Percentiles rank a stretch among this genome's conserved stretches.
phyloP scores from a whole-genome alignment of 2,113 vertebrate species.

The Leucoraja erinaceus region DNA sequence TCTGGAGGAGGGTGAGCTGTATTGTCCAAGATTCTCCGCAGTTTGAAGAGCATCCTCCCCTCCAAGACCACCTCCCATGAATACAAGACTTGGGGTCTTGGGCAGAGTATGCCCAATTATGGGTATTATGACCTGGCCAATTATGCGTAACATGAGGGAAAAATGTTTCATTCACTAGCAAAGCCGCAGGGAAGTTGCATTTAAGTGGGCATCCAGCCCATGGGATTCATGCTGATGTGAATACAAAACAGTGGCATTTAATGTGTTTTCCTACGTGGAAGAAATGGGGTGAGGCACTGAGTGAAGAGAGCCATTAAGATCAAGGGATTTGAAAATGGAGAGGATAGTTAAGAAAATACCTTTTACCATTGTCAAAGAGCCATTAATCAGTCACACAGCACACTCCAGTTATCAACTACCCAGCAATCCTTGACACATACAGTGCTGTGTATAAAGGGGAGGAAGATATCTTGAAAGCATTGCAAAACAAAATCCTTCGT shows the following conservation, averaged over 20 bases:
- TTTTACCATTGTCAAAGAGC: conserved; percentile 2
- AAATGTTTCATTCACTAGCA: background rate
- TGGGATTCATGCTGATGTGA: background rate
- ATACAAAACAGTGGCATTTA: background rate
- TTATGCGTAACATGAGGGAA: background rate
- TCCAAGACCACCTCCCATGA: too few relatives aligned
- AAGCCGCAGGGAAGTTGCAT: background rate
- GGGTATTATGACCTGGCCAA: too few relatives aligned
- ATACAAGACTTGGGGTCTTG: too few relatives aligned
- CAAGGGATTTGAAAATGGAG: background rate
- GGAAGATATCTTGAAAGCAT: background rate
- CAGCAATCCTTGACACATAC: conserved; percentile 17
- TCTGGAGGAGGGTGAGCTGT: too few relatives aligned
- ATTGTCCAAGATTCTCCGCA: too few relatives aligned
- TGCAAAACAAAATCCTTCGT: background rate
- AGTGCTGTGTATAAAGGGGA: background rate
- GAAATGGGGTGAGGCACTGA: background rate
- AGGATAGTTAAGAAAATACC: background rate
- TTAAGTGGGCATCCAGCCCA: background rate
- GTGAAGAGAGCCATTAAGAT: background rate
- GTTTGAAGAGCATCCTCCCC: too few relatives aligned
- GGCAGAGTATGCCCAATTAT: too few relatives aligned
- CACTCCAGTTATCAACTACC: background rate
- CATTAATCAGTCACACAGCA: background rate
- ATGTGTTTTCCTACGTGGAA: background rate